phyloP scores from a whole-genome alignment of 2,797 vertebrate genomes.

The Poecilia wingei region DNA sequence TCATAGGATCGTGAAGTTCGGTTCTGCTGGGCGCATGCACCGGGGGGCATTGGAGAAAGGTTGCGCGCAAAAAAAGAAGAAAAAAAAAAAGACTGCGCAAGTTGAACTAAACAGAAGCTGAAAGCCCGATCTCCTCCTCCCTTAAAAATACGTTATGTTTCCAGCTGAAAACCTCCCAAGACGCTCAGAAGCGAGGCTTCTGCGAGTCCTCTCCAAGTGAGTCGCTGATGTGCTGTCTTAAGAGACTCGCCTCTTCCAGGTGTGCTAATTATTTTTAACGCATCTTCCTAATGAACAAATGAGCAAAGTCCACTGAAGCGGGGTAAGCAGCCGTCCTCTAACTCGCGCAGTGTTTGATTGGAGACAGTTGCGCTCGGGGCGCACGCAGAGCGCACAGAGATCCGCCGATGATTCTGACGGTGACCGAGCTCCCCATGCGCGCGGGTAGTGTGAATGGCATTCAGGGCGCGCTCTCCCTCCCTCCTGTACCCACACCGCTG shows the following conservation, averaged over 20 bases:
- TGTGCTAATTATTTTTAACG: not conserved
- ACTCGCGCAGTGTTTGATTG: slow-evolving; percentile 30
- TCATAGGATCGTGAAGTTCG: slow-evolving; percentile 52
- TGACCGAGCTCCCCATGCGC: slow-evolving; percentile 51
- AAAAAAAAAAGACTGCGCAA: slow-evolving; percentile 20
- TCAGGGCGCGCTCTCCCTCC: slow-evolving; percentile 15
- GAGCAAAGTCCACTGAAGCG: slow-evolving; percentile 8
- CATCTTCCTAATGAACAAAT: not conserved
- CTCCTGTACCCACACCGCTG: slow-evolving; percentile 26
- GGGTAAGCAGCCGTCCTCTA: slow-evolving; percentile 23
- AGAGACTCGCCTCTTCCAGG: slow-evolving; percentile 31
- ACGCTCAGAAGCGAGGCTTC: slow-evolving; percentile 10
- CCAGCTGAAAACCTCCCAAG: slow-evolving; percentile 41
- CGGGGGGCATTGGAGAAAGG: slow-evolving; percentile 36
- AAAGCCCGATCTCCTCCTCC: slow-evolving; percentile 43
- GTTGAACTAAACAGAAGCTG: slow-evolving; percentile 32
- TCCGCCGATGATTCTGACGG: slow-evolving; percentile 23
- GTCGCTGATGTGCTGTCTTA: slow-evolving; percentile 9
- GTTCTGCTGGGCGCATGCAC: slow-evolving; percentile 31
- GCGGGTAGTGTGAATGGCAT: slow-evolving; percentile 66
- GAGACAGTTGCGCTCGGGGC: slow-evolving; percentile 50
- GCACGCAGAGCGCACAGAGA: slow-evolving; percentile 47
- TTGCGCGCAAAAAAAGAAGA: slow-evolving; percentile 9
- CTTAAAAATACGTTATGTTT: slow-evolving; percentile 39
- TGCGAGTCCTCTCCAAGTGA: slow-evolving; percentile 56